Base-by-base conservation (phyloP, 1,140 invertebrate species). In the Drosophila carrolli region DNA sequence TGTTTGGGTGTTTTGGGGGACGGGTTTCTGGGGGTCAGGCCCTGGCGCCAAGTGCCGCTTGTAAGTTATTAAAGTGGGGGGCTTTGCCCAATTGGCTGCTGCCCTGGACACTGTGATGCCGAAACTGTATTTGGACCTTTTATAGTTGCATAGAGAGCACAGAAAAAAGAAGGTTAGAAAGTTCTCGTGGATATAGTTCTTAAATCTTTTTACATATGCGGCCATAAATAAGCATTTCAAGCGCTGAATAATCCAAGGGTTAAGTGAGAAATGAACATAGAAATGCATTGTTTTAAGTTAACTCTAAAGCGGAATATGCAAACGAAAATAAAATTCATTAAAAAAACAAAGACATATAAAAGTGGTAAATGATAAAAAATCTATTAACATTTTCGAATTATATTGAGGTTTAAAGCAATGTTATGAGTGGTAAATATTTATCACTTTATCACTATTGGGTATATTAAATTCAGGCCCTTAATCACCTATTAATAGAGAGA, bases 11-110 rank as follows among this genome's bases (percentile, higher is more conserved):
- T 19, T 11, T 29, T 14, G 5, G 48, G 10, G 23, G 19, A n/a
- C 5, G 19, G 19, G 16, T 6, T 19, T 8, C n/a, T 27, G 44
- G 29, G 48, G 41, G 37, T 23, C 41, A 61, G 14, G 11, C 41
- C 41, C 38, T 57, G 60, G 70, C 58, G 75, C 59, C 82, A 88
- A 86, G 83, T 83, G 84, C 66, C 67, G 84, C 59, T 77, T 83
- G 83, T 88, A 88, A 88, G 83, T 86, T 89, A 89, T 86, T 88
- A 86, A 81, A 74, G 78, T 82, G 78, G 75, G 75, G 75, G 70
- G 75, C 41, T 55, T 57, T 41, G 56, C 77, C 81, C 51, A 85
- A 85, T 84, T 80, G 81, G 76, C 55, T 67, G 57, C 60, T 37
- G 58, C 32, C 38, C 58, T 59, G 61, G 43, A 57, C 74, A 57